Conservation (phyloP, 1,140 invertebrate species). For the Drosophila bifasciata region DNA sequence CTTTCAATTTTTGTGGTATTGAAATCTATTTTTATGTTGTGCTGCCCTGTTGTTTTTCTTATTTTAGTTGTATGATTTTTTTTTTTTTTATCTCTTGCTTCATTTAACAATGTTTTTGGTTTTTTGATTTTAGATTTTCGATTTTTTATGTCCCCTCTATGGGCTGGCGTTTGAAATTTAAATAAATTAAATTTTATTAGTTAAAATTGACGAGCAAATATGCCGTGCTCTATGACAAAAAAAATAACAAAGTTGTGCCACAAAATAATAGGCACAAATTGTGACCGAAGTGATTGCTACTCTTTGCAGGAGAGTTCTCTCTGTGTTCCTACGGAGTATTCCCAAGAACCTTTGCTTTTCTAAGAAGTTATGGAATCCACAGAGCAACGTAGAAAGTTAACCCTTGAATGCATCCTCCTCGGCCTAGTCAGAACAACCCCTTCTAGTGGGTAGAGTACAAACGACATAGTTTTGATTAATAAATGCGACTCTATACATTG, state of each 20-base stretch:
- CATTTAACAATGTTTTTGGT: constrained; percentile 57
- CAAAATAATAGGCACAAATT: no score
- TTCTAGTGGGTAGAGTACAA: constrained; percentile 29
- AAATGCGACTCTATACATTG: constrained; percentile 43
- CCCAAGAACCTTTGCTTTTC: no score
- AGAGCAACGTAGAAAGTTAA: no score
- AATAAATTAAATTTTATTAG: constrained; percentile 83
- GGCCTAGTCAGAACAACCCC: no score
- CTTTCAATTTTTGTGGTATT: constrained; percentile 51
- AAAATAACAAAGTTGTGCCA: background rate
- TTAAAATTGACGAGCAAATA: constrained; percentile 77
- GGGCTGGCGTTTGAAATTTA: constrained; percentile 63
- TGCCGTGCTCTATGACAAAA: constrained; percentile 68
- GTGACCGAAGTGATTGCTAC: no score
- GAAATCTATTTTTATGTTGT: constrained; percentile 43
- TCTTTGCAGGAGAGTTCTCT: no score
- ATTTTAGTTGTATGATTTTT: constrained; percentile 25
- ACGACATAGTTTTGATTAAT: constrained; percentile 79
- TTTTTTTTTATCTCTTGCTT: constrained; percentile 32
- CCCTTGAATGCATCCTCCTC: no score
- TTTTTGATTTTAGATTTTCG: constrained; percentile 49
- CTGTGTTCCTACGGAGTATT: no score
- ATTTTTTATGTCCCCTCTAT: constrained; percentile 39
- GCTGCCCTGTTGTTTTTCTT: constrained; percentile 12
- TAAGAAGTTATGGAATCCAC: no score